These are phyloP conservation scores for Burhinus bistriatus DNA, from an alignment of 2,113 vertebrate genomes.

Conservation along the genomic window DNA sequence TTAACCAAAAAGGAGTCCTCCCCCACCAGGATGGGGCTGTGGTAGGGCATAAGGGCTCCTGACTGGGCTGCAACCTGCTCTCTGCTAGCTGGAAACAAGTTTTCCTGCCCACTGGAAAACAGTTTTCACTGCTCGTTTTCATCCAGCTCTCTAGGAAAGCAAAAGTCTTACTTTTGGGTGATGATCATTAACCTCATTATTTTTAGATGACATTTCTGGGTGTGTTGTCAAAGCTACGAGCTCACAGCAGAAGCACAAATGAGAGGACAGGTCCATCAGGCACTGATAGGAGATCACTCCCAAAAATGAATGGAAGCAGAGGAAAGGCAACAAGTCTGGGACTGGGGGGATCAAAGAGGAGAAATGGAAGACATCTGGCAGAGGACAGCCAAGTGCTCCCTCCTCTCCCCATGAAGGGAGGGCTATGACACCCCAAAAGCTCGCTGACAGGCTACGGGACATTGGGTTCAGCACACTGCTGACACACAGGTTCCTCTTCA, in stretches of 20 bases:
- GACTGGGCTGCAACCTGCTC: background rate
- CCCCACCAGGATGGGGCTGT: too few species aligned
- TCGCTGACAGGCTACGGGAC: rapidly evolving
- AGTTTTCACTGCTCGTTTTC: background rate
- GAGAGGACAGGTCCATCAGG: background rate
- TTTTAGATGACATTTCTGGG: background rate
- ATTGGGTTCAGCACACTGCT: rapidly evolving
- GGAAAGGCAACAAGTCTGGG: background rate
- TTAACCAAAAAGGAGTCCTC: background rate
- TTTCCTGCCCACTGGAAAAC: background rate
- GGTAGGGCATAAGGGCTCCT: background rate
- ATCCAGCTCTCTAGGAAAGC: background rate
- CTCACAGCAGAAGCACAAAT: background rate
- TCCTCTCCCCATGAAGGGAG: background rate
- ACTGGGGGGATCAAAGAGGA: background rate
- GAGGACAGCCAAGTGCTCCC: background rate
- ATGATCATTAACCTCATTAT: background rate
- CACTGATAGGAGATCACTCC: rapidly evolving
- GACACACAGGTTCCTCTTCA: background rate
- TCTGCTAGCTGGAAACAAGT: background rate
- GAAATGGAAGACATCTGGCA: background rate
- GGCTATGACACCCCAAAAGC: background rate
- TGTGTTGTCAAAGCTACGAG: background rate
- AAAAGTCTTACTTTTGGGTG: background rate
- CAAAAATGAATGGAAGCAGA: background rate